Evolutionary conservation across 2,797 vertebrate genomes (phyloP), one percentile per base, ranked within the genome.

Genomic region (Schizopygopsis pylzovi): DNA sequence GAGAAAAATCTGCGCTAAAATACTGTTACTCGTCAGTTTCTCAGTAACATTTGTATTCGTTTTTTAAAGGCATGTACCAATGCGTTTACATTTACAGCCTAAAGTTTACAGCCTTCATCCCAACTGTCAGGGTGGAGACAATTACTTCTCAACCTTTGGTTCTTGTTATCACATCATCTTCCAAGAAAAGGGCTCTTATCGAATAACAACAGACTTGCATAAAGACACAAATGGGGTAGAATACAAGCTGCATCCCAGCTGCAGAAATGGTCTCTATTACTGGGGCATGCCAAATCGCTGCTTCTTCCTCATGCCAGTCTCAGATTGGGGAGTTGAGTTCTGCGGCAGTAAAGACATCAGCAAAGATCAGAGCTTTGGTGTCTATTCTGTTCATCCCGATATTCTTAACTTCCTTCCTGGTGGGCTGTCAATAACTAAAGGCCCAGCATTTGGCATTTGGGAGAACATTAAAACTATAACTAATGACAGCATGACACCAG

Each of bases 361-460:
- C 67, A 41, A 70, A 6, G 37, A 41, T 11, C 1, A 70, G 18
- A 22, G 4, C 0, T 1, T 12, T 22, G 37, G 39, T 6, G 68
- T 71, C 68, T 71, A n/a, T 43, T 71, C 68, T 15, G 39, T 71
- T 71, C 68, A 71, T 43, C 18, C 37, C 0, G 10, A 70, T 41
- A 9, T 41, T 70, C 4, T 70, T 22, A 70, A 41, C 67, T 41
- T 70, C 68, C 68, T 71, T n/a, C 68, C 68, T 43, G 68, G 68
- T 71, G 68, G 68, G 1, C 39, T 71, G 68, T 6, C 68, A 13
- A 10, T 71, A 71, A 71, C 68, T n/a, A 71, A 1, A 12, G 68
- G 68, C 2, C 68, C 39, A 41, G 1, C 68, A 2, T 41, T 71
- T 71, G 39, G 2, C 68, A 43, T 1, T 6, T 71, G 68, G 68